Evolutionary conservation across 2,888 invertebrate genomes (phyloP).

Genomic region (Hydropsyche betteni): DNA sequence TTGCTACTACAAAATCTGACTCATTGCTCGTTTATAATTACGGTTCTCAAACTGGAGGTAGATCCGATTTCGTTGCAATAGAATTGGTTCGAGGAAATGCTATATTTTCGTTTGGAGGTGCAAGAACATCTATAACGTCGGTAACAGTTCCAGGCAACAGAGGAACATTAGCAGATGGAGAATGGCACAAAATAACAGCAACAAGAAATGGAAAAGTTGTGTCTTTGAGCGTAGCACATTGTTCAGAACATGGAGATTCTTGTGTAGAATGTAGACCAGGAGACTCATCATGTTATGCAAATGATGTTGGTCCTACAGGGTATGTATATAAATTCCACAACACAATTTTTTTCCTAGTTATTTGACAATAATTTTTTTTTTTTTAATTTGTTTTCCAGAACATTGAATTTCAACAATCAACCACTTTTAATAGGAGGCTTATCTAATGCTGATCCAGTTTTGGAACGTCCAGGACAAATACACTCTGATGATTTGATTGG

Average conservation of each 20-base stretch:
- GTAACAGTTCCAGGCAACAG: slow-evolving; percentile 73
- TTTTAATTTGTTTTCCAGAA: slow-evolving; percentile 68
- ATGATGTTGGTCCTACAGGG: slow-evolving; percentile 89
- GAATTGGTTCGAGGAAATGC: slow-evolving; percentile 87
- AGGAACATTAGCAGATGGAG: slow-evolving; percentile 81
- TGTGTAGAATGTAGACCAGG: slow-evolving; percentile 89
- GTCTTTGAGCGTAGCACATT: slow-evolving; percentile 82
- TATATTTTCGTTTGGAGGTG: slow-evolving; percentile 89
- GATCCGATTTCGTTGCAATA: slow-evolving; percentile 92
- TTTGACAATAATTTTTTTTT: slow-evolving; percentile 35
- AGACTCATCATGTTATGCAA: slow-evolving; percentile 82
- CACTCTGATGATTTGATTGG: slow-evolving; percentile 93
- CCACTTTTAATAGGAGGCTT: slow-evolving; percentile 88
- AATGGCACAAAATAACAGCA: slow-evolving; percentile 92
- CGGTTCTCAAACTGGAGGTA: slow-evolving; percentile 85
- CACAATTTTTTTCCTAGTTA: not conserved
- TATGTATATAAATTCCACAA: slow-evolving; percentile 61
- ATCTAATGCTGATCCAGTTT: slow-evolving; percentile 82
- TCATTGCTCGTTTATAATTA: slow-evolving; percentile 91
- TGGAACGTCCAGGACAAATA: slow-evolving; percentile 90
- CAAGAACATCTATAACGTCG: slow-evolving; percentile 86
- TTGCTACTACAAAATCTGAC: slow-evolving; percentile 88
- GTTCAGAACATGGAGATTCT: slow-evolving; percentile 85
- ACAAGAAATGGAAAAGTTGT: slow-evolving; percentile 90
- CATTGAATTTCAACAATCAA: slow-evolving; percentile 90